Conservation (phyloP, 2,888 invertebrate species). For the Ormyrus rosae region DNA sequence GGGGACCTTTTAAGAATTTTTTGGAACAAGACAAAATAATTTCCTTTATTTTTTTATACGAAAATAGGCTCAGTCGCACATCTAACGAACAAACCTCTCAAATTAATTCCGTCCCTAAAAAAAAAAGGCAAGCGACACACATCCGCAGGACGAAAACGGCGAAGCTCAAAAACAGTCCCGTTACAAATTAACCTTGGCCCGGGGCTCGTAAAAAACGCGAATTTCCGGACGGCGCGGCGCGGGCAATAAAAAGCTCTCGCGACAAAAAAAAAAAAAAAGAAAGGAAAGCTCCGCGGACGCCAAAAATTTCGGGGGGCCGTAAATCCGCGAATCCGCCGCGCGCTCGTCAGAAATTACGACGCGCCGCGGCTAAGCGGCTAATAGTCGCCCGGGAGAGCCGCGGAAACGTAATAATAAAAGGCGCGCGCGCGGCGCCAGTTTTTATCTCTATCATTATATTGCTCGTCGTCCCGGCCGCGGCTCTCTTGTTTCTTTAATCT, state of each 20-base stretch:
- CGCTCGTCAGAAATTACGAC: slow-evolving; percentile 44
- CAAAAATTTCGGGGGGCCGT: slow-evolving; percentile 16
- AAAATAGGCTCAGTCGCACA: too few relatives aligned
- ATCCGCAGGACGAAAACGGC: background rate
- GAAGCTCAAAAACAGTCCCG: background rate
- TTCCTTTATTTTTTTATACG: too few relatives aligned
- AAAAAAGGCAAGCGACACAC: too few relatives aligned
- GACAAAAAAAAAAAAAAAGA: background rate
- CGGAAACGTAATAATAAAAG: slow-evolving; percentile 68
- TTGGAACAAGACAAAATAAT: too few relatives aligned
- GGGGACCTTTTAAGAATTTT: too few relatives aligned
- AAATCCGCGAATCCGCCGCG: slow-evolving; percentile 20
- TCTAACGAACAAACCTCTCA: too few relatives aligned
- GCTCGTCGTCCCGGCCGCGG: background rate
- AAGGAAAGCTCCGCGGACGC: background rate
- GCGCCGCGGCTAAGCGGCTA: slow-evolving; percentile 60
- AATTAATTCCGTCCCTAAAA: too few relatives aligned
- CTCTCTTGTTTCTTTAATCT: too few relatives aligned
- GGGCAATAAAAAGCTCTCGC: slow-evolving; percentile 3
- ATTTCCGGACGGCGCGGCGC: background rate
- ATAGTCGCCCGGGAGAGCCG: slow-evolving; percentile 66
- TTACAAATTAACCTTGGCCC: background rate
- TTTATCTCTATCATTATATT: slow-evolving; percentile 30
- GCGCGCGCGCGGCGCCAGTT: slow-evolving; percentile 55
- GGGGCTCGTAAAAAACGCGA: slow-evolving; percentile 9